A percentile compares a stretch with the other conserved stretches of the same genome.
Evolutionary conservation across 2,888 invertebrate species (phyloP).

Genomic region (Drosophila fulvimacula): DNA sequence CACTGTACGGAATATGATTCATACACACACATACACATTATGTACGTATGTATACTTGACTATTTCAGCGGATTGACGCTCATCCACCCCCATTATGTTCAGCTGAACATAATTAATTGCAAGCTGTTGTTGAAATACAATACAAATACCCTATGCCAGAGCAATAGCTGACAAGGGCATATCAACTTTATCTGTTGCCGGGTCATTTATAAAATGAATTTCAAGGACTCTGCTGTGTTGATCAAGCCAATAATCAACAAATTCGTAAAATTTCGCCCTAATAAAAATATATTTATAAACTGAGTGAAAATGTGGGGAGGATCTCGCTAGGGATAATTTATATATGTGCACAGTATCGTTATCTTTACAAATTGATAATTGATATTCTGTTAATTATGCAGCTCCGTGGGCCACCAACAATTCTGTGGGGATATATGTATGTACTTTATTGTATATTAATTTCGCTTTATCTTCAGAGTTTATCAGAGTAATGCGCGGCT

Average conservation of each 20-base stretch:
- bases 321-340: neutral
- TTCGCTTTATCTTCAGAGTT: neutral
- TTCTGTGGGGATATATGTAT: neutral
- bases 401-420: neutral
- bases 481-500: neutral
- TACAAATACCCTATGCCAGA: conserved; percentile 26
- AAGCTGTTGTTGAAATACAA: conserved; percentile 63
- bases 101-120: conserved; percentile 70
- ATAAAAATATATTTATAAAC: neutral
- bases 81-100: conserved; percentile 4
- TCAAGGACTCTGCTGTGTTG: neutral
- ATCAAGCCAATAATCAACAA: no score
- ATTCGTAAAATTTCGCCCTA: no score
- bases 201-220: neutral
- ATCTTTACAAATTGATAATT: neutral
- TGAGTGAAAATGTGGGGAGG: neutral
- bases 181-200: neutral
- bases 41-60: neutral
- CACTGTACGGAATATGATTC: conserved; percentile 60
- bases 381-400: neutral
- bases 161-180: neutral
- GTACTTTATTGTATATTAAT: neutral
- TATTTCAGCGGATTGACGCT: neutral
- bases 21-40: neutral
- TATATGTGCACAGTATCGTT: neutral